Percentiles rank a stretch among this genome's conserved stretches.
Evolutionary conservation across 2,113 vertebrate species (phyloP).

Genomic region (Bothrops jararaca): DNA sequence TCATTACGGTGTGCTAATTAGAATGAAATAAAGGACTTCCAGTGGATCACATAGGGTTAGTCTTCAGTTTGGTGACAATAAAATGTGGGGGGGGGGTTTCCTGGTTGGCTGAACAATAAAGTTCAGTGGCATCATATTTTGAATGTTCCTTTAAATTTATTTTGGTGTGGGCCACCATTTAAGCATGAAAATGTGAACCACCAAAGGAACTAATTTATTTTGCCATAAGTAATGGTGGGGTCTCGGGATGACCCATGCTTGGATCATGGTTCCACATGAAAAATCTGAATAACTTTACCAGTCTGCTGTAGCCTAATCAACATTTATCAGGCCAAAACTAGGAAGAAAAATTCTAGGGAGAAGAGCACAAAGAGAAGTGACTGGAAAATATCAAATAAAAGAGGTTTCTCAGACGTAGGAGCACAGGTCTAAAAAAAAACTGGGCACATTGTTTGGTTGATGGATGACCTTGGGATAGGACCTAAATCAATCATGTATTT

Average conservation of each 20-base stretch:
- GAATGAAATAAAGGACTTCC: conserved; percentile 2
- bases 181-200: neutral
- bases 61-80: neutral
- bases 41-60: neutral
- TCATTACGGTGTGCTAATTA: conserved; percentile 9
- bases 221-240: no score
- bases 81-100: no score
- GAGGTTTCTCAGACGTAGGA: neutral
- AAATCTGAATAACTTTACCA: neutral
- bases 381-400: neutral
- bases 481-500: neutral
- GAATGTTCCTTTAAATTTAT: neutral
- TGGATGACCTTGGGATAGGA: neutral
- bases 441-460: neutral
- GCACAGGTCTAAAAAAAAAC: neutral
- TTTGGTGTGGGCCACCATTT: neutral
- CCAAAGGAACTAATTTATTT: neutral
- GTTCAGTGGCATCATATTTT: neutral
- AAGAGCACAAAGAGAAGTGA: neutral
- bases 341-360: neutral
- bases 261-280: neutral
- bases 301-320: neutral
- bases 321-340: neutral
- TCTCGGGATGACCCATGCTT: no score
- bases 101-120: neutral